phyloP scores from a whole-genome alignment of 2,797 vertebrate genomes.

The Myripristis murdjan region DNA sequence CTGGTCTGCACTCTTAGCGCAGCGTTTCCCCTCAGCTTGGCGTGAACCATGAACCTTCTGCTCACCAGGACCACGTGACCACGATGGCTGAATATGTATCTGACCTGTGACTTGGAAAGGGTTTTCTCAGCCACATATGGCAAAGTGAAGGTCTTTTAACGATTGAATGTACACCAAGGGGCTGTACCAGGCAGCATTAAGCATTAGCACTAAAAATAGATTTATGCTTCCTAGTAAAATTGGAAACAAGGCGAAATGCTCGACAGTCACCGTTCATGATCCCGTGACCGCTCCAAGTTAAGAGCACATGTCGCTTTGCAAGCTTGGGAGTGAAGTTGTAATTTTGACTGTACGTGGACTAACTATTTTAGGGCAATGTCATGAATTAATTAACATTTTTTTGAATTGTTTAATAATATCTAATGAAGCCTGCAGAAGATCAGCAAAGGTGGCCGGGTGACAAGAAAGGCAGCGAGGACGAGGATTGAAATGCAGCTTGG shows the following conservation, averaged over 20 bases:
- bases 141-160: constrained; percentile 24
- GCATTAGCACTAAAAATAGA: not conserved
- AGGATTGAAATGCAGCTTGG: constrained; percentile 69
- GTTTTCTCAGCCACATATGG: constrained; percentile 46
- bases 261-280: not conserved
- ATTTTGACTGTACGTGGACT: not conserved
- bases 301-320: no score
- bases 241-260: no score
- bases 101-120: constrained; percentile 60
- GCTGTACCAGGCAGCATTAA: not conserved
- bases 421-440: constrained; percentile 13
- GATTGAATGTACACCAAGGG: no score
- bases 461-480: constrained; percentile 45
- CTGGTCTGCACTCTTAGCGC: constrained; percentile 35
- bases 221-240: constrained; percentile 9
- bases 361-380: no score
- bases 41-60: constrained; percentile 60
- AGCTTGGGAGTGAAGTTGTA: not conserved
- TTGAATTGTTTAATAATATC: not conserved
- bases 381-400: not conserved
- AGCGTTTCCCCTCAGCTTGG: constrained; percentile 66
- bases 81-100: constrained; percentile 36
- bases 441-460: constrained; percentile 17
- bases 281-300: not conserved
- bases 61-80: constrained; percentile 57